phyloP scores from a whole-genome alignment of 2,888 invertebrate genomes.

The Drosophila nr. perissopoda region DNA sequence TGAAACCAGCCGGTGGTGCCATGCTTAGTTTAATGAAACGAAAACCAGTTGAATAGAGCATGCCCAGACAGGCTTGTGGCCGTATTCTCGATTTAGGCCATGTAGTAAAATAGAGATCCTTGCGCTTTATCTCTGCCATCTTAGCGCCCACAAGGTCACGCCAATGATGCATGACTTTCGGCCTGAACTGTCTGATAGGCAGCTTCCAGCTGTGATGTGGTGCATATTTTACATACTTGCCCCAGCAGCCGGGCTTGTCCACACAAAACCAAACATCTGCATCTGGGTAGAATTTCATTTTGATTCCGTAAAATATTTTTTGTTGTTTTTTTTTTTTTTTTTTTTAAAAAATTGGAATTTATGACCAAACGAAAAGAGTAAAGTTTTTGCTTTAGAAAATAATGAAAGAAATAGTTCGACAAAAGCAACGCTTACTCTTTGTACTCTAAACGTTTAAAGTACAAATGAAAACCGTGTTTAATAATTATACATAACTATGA shows the following conservation, averaged over 20 bases:
- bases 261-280: constrained; percentile 61
- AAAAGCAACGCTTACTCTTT: constrained; percentile 13
- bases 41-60: constrained; percentile 71
- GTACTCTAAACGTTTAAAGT: not conserved
- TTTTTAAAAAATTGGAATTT: constrained; percentile 1
- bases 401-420: not conserved
- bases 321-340: not conserved
- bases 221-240: constrained; percentile 52
- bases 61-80: constrained; percentile 71
- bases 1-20: constrained; percentile 72
- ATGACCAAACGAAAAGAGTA: not conserved
- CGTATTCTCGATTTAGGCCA: constrained; percentile 68
- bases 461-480: not conserved
- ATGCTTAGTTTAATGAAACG: constrained; percentile 70
- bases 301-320: not conserved
- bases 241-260: constrained; percentile 68
- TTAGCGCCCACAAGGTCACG: constrained; percentile 67
- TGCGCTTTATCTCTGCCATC: constrained; percentile 36
- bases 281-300: constrained; percentile 70
- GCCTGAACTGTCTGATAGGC: constrained; percentile 23
- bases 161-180: constrained; percentile 69
- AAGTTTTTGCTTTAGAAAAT: not conserved
- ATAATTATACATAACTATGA: not conserved
- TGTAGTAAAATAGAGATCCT: constrained; percentile 64
- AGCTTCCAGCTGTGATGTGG: constrained; percentile 68